These are phyloP conservation scores for Mythimna ferrago DNA, from an alignment of 2,888 invertebrate species.

Conservation along the genomic window DNA sequence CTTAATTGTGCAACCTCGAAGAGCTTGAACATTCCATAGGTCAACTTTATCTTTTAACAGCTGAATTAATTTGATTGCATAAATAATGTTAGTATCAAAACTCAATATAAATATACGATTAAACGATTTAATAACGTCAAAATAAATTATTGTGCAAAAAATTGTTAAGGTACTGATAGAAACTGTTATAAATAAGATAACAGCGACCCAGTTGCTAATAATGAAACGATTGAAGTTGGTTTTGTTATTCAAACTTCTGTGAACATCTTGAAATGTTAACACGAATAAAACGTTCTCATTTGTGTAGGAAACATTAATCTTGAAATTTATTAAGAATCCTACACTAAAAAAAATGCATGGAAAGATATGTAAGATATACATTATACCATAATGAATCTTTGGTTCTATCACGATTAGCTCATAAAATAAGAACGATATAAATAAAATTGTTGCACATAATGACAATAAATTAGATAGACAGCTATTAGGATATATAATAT, in stretches of 20 bases:
- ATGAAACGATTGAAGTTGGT: background rate
- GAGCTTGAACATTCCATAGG: slow-evolving; percentile 13
- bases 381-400: background rate
- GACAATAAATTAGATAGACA: background rate
- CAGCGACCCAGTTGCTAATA: background rate
- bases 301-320: background rate
- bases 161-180: background rate
- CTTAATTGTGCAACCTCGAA: background rate
- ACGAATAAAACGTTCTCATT: background rate
- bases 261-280: slow-evolving; percentile 22
- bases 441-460: background rate
- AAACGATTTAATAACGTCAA: background rate
- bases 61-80: background rate
- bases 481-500: slow-evolving; percentile 7
- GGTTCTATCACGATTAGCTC: background rate
- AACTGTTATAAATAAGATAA: background rate
- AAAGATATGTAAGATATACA: background rate
- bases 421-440: background rate
- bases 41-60: slow-evolving; percentile 9
- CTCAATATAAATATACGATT: background rate
- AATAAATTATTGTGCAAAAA: background rate
- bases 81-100: slow-evolving; percentile 11
- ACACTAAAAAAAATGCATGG: background rate
- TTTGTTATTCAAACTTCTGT: slow-evolving; percentile 4
- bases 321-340: background rate